Percentiles rank a stretch among this genome's conserved stretches.
These are phyloP conservation scores for Cantharis lateralis DNA, from an alignment of 2,888 invertebrate genomes.

Conservation along the genomic window DNA sequence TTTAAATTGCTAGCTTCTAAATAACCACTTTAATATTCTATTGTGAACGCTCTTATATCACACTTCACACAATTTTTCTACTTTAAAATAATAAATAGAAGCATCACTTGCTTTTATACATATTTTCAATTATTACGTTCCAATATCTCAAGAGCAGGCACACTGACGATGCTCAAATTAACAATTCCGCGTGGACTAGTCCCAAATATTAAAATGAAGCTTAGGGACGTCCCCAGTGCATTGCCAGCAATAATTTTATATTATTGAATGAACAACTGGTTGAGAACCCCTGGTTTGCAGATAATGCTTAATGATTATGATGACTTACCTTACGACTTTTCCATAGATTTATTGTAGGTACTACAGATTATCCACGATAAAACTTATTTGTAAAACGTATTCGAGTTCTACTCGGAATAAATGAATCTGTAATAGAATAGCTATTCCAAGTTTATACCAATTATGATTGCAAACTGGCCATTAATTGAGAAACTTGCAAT, in stretches of 20 bases:
- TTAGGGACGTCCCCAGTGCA: too few species aligned
- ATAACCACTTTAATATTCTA: conserved; percentile 13
- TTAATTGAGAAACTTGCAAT: neutral
- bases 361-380: neutral
- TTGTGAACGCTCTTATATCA: neutral
- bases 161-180: neutral
- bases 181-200: too few species aligned
- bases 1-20: conserved; percentile 15
- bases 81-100: neutral
- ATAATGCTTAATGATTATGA: neutral
- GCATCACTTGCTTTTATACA: neutral
- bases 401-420: neutral
- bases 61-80: neutral
- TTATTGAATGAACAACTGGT: too few species aligned
- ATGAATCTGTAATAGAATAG: neutral
- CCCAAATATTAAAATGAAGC: too few species aligned
- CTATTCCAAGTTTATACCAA: neutral
- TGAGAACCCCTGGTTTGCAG: neutral
- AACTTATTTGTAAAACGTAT: neutral
- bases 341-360: neutral
- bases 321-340: neutral
- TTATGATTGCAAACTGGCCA: neutral
- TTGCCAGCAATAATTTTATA: too few species aligned
- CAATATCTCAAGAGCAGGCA: neutral
- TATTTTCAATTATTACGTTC: neutral